Evolutionary conservation across 1,140 invertebrate species (phyloP).

Genomic region (Calosoma granatense): DNA sequence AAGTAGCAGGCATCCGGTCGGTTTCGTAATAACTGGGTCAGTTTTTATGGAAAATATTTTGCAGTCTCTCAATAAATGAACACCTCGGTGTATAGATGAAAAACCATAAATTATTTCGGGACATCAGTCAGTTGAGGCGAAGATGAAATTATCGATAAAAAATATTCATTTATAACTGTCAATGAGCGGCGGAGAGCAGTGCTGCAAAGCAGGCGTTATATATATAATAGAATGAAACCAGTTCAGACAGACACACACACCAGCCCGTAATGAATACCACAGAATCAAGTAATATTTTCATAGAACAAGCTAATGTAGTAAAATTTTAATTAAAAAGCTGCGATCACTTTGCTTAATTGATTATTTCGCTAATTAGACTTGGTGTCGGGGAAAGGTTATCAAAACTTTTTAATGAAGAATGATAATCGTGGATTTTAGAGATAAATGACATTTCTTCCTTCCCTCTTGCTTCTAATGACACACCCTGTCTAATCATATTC

Average conservation of each 20-base stretch:
- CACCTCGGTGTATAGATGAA: neutral
- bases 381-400: neutral
- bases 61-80: neutral
- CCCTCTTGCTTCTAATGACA: no score
- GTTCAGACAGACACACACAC: neutral
- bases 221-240: neutral
- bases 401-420: neutral
- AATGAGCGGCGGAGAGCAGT: no score
- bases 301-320: neutral
- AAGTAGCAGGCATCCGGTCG: no score
- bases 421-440: no score
- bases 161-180: neutral
- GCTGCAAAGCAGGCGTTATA: no score
- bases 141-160: neutral
- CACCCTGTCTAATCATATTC: no score
- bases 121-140: neutral
- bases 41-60: neutral
- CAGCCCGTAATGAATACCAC: neutral
- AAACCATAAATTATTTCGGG: neutral
- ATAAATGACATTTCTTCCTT: no score
- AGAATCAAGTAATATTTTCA: neutral
- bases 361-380: neutral
- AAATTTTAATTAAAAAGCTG: neutral
- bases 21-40: no score
- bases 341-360: neutral